Conservation (phyloP, 2,797 vertebrate species). For the Acridotheres tristis region DNA sequence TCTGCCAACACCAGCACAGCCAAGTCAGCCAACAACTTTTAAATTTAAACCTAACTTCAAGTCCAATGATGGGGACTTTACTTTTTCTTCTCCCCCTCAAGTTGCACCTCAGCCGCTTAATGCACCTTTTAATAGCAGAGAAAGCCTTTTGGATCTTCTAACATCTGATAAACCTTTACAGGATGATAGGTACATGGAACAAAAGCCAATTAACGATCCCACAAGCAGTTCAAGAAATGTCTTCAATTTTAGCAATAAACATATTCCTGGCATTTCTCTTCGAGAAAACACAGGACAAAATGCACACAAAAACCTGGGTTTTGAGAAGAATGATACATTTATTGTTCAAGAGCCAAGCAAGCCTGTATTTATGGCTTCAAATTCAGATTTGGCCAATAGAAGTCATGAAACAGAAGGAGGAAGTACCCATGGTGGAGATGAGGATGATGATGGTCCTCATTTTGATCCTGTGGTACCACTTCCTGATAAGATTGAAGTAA, state of each 20-base stretch:
- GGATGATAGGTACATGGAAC: conserved; percentile 77
- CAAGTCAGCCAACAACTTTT: conserved; percentile 82
- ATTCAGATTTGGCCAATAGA: conserved; percentile 73
- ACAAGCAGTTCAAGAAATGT: conserved; percentile 72
- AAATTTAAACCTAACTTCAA: conserved; percentile 99
- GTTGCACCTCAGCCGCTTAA: conserved; percentile 58
- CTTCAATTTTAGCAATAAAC: conserved; percentile 88
- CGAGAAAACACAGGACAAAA: conserved; percentile 72
- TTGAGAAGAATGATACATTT: conserved; percentile 82
- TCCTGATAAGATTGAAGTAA: conserved; percentile 96
- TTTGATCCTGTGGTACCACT: conserved; percentile 98
- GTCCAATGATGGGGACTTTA: conserved; percentile 96
- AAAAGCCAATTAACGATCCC: conserved; percentile 75
- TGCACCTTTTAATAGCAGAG: conserved; percentile 79
- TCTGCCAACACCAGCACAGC: conserved; percentile 75
- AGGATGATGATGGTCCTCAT: conserved; percentile 96
- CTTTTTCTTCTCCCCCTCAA: conserved; percentile 88
- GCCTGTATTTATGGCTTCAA: conserved; percentile 72
- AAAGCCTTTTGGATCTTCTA: conserved; percentile 91
- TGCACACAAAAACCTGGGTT: conserved; percentile 70
- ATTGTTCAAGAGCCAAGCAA: conserved; percentile 78
- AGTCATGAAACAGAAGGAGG: conserved; percentile 87
- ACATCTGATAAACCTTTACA: conserved; percentile 88
- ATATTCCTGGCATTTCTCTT: conserved; percentile 77
- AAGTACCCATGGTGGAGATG: conserved; percentile 85